A percentile compares a stretch with the other conserved stretches of the same genome.
Conservation (phyloP, 2,113 vertebrate genomes). For the Sterna hirundo region DNA sequence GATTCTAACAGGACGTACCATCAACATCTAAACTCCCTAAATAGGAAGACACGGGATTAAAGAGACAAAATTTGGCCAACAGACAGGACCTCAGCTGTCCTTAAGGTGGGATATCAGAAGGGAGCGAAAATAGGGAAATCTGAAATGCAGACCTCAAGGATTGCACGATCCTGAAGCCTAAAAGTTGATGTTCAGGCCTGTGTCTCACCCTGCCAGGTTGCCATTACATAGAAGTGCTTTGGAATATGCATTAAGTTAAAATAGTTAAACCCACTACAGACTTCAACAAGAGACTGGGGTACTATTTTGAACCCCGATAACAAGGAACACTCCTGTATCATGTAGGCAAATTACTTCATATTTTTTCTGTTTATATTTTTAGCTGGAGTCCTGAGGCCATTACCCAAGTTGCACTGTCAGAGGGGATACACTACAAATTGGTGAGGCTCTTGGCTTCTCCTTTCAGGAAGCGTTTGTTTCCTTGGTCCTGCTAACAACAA, state of each 20-base stretch:
- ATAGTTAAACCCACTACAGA: not conserved
- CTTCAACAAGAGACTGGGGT: not conserved
- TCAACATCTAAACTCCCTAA: not conserved
- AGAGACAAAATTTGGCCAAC: not conserved
- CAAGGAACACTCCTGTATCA: not conserved
- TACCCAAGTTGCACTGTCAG: not conserved
- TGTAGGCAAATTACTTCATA: not conserved
- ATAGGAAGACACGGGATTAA: not conserved
- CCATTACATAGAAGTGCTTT: not conserved
- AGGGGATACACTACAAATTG: not conserved
- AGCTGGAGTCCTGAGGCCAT: not conserved
- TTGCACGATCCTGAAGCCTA: not conserved
- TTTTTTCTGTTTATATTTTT: not conserved
- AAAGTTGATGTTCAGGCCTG: not conserved
- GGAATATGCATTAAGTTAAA: not conserved
- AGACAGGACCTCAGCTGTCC: not conserved
- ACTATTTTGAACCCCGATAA: not conserved
- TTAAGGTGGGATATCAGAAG: not conserved
- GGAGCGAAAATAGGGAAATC: not conserved
- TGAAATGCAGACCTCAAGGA: not conserved
- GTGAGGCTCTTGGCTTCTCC: slow-evolving; percentile 1
- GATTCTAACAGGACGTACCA: not conserved
- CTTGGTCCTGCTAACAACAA: not conserved
- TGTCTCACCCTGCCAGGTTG: not conserved
- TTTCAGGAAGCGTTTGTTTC: not conserved